These are phyloP conservation scores for Bothrops jararaca DNA, from an alignment of 2,113 vertebrate species.

Conservation along the genomic window DNA sequence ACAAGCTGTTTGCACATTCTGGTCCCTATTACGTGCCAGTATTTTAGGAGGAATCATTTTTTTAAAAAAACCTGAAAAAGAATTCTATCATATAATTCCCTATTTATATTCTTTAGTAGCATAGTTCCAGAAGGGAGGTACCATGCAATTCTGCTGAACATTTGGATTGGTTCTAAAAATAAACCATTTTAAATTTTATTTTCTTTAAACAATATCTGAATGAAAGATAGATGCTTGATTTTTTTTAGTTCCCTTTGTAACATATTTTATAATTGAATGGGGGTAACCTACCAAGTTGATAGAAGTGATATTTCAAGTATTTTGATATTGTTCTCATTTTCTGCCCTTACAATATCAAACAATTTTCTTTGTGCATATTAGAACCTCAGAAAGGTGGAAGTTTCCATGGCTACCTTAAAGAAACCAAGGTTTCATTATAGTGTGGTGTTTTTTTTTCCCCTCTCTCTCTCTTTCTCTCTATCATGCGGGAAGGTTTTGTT, in stretches of 20 bases:
- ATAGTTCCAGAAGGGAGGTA: no score
- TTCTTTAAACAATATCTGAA: neutral
- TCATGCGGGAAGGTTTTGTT: slow-evolving; percentile 56
- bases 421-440: slow-evolving; percentile 45
- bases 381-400: slow-evolving; percentile 60
- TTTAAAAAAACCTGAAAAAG: no score
- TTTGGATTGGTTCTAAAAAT: neutral
- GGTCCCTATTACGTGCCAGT: neutral
- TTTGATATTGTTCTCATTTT: slow-evolving; percentile 42
- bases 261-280: neutral
- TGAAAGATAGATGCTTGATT: neutral
- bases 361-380: slow-evolving; percentile 46
- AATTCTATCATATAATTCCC: neutral
- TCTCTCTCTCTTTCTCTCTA: slow-evolving; percentile 20
- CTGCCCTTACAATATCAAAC: slow-evolving; percentile 48
- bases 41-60: neutral
- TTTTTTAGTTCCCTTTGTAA: neutral
- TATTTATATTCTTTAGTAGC: neutral
- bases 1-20: neutral
- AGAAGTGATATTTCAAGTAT: slow-evolving; percentile 21
- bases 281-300: neutral
- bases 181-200: neutral
- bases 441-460: neutral
- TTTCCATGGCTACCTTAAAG: slow-evolving; percentile 76
- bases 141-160: neutral